A percentile compares a stretch with the other conserved stretches of the same genome.
These are phyloP conservation scores for Tyto alba DNA, from an alignment of 2,113 vertebrate species.

Conservation along the genomic window DNA sequence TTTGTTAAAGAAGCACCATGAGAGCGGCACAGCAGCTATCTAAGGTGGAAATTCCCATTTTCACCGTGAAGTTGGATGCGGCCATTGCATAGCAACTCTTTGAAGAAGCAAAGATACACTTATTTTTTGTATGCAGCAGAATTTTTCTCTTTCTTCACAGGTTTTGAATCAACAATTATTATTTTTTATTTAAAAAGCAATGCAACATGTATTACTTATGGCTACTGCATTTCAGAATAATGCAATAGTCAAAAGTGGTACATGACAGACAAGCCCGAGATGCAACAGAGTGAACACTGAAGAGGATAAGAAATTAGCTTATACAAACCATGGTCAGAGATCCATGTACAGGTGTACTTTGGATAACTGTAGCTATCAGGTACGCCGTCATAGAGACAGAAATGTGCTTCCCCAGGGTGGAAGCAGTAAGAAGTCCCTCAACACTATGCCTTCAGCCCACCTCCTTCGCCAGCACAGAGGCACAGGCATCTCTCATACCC, in stretches of 20 bases:
- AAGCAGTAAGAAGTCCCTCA: neutral
- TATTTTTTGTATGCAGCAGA: neutral
- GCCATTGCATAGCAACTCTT: neutral
- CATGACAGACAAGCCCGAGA: neutral
- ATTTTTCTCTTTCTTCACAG: neutral
- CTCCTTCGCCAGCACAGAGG: neutral
- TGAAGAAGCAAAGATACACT: neutral
- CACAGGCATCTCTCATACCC: neutral
- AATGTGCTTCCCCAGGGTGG: neutral
- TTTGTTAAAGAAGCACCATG: neutral
- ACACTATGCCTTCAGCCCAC: neutral
- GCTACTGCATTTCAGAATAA: neutral
- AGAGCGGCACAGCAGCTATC: neutral
- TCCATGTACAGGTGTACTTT: neutral
- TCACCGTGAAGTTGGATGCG: neutral
- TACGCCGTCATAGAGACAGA: rapidly evolving
- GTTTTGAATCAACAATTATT: neutral
- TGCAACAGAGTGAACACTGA: neutral
- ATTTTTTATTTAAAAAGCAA: neutral
- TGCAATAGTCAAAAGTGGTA: neutral
- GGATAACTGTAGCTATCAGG: rapidly evolving
- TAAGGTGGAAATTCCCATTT: neutral
- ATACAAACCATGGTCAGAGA: neutral
- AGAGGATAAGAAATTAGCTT: neutral
- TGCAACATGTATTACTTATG: neutral